Conservation (phyloP, 2,888 invertebrate genomes). For the Conomelus anceps region DNA sequence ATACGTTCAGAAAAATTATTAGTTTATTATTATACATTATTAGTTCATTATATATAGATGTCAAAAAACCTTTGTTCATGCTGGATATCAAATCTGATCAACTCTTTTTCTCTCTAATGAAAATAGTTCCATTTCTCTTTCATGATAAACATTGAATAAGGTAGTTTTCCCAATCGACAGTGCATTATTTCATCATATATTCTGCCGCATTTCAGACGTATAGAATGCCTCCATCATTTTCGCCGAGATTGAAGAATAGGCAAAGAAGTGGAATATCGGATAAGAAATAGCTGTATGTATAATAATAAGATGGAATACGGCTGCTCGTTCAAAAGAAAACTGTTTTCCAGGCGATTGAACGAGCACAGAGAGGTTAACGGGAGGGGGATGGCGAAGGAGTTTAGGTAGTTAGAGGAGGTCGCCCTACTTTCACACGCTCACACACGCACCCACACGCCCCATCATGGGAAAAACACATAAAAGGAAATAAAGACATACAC, state of each 20-base stretch:
- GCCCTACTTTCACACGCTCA: not conserved
- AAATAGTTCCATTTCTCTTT: too few relatives aligned
- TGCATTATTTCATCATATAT: not conserved
- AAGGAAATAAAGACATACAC: not conserved
- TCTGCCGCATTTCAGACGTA: not conserved
- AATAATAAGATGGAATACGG: not conserved
- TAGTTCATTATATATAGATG: too few relatives aligned
- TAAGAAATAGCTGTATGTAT: not conserved
- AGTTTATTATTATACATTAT: too few relatives aligned
- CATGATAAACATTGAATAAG: not conserved
- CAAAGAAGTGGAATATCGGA: not conserved
- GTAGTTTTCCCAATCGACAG: not conserved
- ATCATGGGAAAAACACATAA: not conserved
- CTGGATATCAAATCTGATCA: too few relatives aligned
- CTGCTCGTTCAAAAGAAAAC: not conserved
- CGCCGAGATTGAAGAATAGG: not conserved
- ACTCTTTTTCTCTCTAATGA: too few relatives aligned
- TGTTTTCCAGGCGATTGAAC: not conserved
- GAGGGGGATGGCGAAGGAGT: not conserved
- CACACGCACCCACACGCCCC: not conserved
- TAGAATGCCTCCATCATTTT: not conserved
- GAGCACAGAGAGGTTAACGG: not conserved
- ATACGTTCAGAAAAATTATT: too few relatives aligned
- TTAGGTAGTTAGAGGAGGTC: not conserved
- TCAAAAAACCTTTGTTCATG: too few relatives aligned